Conservation (phyloP, 2,888 invertebrate genomes). For the Lissocephala sabroskyi region DNA sequence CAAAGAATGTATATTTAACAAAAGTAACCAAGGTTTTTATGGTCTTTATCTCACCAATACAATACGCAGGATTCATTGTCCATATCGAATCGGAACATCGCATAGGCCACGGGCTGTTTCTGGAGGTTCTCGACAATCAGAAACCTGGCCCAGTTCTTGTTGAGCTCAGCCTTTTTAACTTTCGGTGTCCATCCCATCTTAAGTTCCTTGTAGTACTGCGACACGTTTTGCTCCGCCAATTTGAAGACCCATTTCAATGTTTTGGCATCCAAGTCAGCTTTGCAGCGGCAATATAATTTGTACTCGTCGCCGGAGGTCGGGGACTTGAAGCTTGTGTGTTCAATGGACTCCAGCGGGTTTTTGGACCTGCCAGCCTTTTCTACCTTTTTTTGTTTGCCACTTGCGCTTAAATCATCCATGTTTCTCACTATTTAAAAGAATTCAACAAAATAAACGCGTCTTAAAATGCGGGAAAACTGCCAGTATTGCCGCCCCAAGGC, state of each 20-base stretch:
- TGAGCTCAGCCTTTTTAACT: constrained; percentile 78
- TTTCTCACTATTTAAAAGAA: too few relatives aligned
- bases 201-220: constrained; percentile 64
- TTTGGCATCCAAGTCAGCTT: constrained; percentile 66
- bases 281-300: constrained; percentile 61
- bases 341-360: constrained; percentile 64
- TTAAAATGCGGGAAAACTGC: constrained; percentile 1
- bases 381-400: too few relatives aligned
- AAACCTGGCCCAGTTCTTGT: constrained; percentile 78
- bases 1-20: neutral
- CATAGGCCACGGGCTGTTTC: constrained; percentile 77
- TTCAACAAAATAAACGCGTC: too few relatives aligned
- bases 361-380: too few relatives aligned
- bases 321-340: constrained; percentile 51
- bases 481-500: neutral
- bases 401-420: too few relatives aligned
- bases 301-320: constrained; percentile 44
- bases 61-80: constrained; percentile 80
- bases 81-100: constrained; percentile 84
- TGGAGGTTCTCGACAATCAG: constrained; percentile 74
- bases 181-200: constrained; percentile 79
- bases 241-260: constrained; percentile 71
- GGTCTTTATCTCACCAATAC: constrained; percentile 82
- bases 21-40: too few relatives aligned
- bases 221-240: constrained; percentile 70